Conservation (phyloP, 2,113 vertebrate genomes). For the Struthio camelus region DNA sequence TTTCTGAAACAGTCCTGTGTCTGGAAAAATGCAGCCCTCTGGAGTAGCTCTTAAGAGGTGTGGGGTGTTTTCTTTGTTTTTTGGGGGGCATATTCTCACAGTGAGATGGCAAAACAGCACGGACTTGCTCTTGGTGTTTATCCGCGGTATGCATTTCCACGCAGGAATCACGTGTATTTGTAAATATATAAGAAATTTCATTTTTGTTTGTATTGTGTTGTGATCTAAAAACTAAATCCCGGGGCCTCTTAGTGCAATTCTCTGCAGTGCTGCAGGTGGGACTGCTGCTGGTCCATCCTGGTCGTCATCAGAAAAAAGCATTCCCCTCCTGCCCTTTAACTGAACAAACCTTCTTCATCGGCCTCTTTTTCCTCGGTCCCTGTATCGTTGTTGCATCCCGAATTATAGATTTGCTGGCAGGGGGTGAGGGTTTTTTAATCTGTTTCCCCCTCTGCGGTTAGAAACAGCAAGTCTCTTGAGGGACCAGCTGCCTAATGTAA, state of each 20-base stretch:
- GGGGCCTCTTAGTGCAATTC: background rate
- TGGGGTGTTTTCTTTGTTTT: background rate
- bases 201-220: background rate
- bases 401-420: background rate
- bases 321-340: background rate
- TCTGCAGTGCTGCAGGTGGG: background rate
- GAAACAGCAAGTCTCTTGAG: background rate
- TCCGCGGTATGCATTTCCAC: background rate
- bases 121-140: background rate
- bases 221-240: background rate
- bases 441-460: background rate
- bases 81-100: fast-evolving
- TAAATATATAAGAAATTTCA: background rate
- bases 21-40: fast-evolving
- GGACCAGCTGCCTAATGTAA: background rate
- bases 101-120: background rate
- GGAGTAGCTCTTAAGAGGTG: background rate
- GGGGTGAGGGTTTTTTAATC: background rate
- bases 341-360: background rate
- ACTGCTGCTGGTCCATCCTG: background rate
- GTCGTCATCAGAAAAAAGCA: background rate
- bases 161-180: background rate
- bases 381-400: background rate
- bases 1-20: background rate
- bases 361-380: background rate